These are phyloP conservation scores for Eucera pruinosa DNA, from an alignment of 2,888 invertebrate genomes.

Conservation along the genomic window DNA sequence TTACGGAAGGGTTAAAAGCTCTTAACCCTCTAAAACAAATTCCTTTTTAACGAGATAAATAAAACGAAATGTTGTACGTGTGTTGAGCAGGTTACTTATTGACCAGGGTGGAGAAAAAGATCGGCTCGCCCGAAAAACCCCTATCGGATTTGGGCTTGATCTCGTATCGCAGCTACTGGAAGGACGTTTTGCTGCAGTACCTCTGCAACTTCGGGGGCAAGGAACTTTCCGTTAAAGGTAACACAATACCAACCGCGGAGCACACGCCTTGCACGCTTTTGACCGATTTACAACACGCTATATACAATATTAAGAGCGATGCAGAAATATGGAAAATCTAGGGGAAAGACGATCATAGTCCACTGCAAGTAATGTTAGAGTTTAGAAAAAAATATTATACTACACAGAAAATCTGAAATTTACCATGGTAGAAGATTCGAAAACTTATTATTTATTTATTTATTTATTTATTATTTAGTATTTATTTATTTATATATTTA, in stretches of 20 bases:
- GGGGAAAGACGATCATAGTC: no score
- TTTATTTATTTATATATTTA: no score
- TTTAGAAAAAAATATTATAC: no score
- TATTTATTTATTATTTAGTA: no score
- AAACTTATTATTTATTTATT: no score
- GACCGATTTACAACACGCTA: slow-evolving; percentile 20
- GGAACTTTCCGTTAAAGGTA: slow-evolving; percentile 95
- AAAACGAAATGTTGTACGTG: background rate
- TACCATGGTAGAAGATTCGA: no score
- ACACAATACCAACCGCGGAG: slow-evolving; percentile 26
- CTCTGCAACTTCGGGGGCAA: slow-evolving; percentile 95
- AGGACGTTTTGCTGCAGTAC: slow-evolving; percentile 96
- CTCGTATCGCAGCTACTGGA: slow-evolving; percentile 99
- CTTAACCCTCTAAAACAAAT: no score
- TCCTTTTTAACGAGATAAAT: background rate
- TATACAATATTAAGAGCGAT: slow-evolving; percentile 14
- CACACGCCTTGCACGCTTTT: slow-evolving; percentile 24
- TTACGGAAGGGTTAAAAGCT: no score
- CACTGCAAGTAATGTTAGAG: background rate
- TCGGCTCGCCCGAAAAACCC: slow-evolving; percentile 99
- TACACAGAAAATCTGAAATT: no score
- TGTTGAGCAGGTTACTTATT: slow-evolving; percentile 93
- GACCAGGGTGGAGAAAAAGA: slow-evolving; percentile 97
- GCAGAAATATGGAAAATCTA: no score
- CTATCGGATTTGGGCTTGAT: slow-evolving; percentile 98